Base-by-base conservation (phyloP, 1,140 invertebrate species). In the Tetraneura akinire region DNA sequence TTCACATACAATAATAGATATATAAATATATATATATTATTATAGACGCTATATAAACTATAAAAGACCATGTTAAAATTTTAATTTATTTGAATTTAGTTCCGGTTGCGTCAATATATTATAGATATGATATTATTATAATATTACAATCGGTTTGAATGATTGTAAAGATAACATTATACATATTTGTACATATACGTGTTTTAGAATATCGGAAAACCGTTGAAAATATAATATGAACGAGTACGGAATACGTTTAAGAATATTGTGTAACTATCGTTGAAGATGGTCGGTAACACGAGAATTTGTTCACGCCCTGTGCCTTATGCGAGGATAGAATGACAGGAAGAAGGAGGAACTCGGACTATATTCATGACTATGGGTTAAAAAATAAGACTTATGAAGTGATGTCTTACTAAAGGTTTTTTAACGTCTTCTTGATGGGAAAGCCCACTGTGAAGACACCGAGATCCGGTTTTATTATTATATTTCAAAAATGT, bases 291-390 rank as follows among this genome's bases (percentile, higher is more conserved):
- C 6, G 18, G 68, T 71, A 71, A 71, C 23, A 49, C 23, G 45
- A 71, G 21, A 51, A 4, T 71, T 71, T 29, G 47, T 45, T 51
- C 47, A 71, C 68, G 68, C 68, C 68, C 23, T 32, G 23, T 6
- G n/a, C 13, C n/a, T 10, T 18, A 49, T 8, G 21, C 18, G 37
- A 68, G 13, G 42, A 23, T 32, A 66, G 8, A 53, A 47, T 37
- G 32, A 57, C 71, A 74, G 74, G 74, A 78, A 78, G 37, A 62
- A 45, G 74, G 74, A 78, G 74, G 74, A 14, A 32, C 74, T 78
- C 74, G 74, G 55, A 78, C 55, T 78, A 62, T 9, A 62, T 62
- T 78, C 37, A 47, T 26, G 9, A 9, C 32, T 26, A 0, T 0
- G 8, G 55, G 8, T 37, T n/a, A 26, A 16, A 57, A 62, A n/a